Base-by-base conservation (phyloP, 2,113 vertebrate species). In the Burhinus oedicnemus region DNA sequence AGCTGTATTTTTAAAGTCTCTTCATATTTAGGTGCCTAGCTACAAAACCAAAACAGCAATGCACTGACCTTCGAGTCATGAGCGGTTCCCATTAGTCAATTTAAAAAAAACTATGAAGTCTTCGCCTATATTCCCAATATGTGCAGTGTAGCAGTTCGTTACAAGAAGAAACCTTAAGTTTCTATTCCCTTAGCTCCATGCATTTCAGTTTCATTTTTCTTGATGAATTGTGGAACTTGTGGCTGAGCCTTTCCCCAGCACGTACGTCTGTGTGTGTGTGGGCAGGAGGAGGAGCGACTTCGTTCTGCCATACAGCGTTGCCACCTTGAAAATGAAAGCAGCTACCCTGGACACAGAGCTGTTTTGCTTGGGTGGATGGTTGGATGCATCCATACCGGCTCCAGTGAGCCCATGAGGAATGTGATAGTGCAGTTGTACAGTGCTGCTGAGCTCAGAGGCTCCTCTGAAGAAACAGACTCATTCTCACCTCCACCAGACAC, bases 221-320 rank as follows among this genome's bases (percentile, higher is more conserved):
- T 36, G n/a, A 61, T 0, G 0, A 61, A 51, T 4, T 44, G 36
- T 70, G 32, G 45, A 75, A 61, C 15, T 8, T 51, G 55, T 4
- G 38, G 9, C 62, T 6, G 12, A 58, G 15, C 21, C 23, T n/a
- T 74, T 88, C 34, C 40, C n/a, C 40, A 65, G 25, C 9, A 23
- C 2, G 0, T 26, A 23, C 1, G 2, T 25, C 2, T 22, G 0
- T 17, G 5, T 6, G 19, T 21, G 38, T 3, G 20, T 3, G 21
- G 5, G 15, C 18, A 68, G 64, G 15, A 42, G 47, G 29, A 66
- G 32, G 45, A 57, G 9, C 27, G 29, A 44, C 44, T 52, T 88
- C 9, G 6, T 32, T 68, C 44, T 1, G 4, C 21, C 15, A 18
- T 26, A 32, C 9, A 72, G 15, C 16, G 3, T 18, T 74, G 13